Percentiles rank a stretch among this genome's conserved stretches.
Evolutionary conservation across 2,113 vertebrate genomes (phyloP).

Genomic region (Ivindomyrus marchei): DNA sequence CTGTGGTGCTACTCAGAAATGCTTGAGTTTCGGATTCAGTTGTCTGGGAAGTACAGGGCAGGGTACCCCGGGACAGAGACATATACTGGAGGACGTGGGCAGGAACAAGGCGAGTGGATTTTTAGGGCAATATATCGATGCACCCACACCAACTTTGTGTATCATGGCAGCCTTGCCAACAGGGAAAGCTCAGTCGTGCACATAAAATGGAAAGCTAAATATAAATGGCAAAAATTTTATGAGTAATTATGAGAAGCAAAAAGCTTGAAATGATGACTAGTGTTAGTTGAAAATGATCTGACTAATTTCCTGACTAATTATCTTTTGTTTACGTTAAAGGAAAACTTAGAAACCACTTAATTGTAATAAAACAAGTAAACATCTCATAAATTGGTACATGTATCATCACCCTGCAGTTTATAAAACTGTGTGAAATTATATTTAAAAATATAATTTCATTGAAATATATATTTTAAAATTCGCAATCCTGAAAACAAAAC

Average conservation of each 20-base stretch:
- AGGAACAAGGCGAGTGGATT: not conserved
- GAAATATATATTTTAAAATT: not conserved
- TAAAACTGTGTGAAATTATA: not conserved
- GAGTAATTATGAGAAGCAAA: not conserved
- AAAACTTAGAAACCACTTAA: not conserved
- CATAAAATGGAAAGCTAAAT: not conserved
- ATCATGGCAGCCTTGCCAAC: not conserved
- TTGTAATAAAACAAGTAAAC: not conserved
- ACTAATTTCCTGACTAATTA: not conserved
- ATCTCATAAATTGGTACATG: not conserved
- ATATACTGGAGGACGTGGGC: not conserved
- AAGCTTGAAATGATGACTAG: not conserved
- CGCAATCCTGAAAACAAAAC: not conserved
- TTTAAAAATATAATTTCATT: no score
- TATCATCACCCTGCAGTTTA: not conserved
- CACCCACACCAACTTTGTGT: not conserved
- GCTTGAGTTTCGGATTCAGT: not conserved
- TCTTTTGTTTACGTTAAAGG: not conserved
- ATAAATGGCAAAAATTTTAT: not conserved
- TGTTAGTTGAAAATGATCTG: not conserved
- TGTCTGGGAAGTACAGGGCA: not conserved
- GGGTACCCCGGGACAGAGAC: not conserved
- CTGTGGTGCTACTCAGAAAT: not conserved
- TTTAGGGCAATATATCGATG: not conserved
- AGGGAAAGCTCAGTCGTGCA: not conserved